Evolutionary conservation across 2,113 vertebrate genomes (phyloP), one percentile per base, ranked within the genome.

Genomic region (Carassius auratus): DNA sequence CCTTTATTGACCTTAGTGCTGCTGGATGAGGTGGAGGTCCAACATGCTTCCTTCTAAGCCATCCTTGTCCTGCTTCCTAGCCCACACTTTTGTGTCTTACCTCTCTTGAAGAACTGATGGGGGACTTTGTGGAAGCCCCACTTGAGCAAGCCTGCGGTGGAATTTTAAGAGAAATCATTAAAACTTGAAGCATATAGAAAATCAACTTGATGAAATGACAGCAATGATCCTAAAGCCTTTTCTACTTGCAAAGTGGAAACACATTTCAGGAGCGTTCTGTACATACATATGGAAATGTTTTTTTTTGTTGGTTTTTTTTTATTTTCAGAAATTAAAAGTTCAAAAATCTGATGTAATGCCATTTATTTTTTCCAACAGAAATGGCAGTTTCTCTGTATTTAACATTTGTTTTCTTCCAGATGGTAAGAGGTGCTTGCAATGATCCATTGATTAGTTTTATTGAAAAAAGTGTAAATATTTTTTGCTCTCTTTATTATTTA

Each of bases 391-490:
- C 89, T 91, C 93, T 92, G 92, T 95, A 94, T 95, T 95, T 95
- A 95, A 94, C 92, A 92, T 93, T 93, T 89, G 84, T 83, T 87
- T 92, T 83, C 75, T 89, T 90, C 94, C 93, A 90, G 95, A 96
- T 96, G 95, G 95, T 94, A 94, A 92, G 94, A 96, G 95, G 93
- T 93, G 95, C 94, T 95, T 96, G 95, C 95, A 95, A 96, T 95
- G 95, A 96, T 96, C 93, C 94, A 91, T 90, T 94, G 94, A 96
- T 96, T 95, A 95, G 94, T 94, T 96, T 95, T 96, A 95, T 92
- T 96, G 93, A 0, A 95, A 92, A 94, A 76, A 95, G 96, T 97
- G 96, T 97, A 97, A 96, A 97, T 97, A 97, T 95, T 88, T 88
- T 91, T 93, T 93, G 91, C 92, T 95, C 92, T 95, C 90, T 96